These are phyloP conservation scores for Gymnothorax reevesii DNA, from an alignment of 2,797 vertebrate genomes.

Conservation along the genomic window DNA sequence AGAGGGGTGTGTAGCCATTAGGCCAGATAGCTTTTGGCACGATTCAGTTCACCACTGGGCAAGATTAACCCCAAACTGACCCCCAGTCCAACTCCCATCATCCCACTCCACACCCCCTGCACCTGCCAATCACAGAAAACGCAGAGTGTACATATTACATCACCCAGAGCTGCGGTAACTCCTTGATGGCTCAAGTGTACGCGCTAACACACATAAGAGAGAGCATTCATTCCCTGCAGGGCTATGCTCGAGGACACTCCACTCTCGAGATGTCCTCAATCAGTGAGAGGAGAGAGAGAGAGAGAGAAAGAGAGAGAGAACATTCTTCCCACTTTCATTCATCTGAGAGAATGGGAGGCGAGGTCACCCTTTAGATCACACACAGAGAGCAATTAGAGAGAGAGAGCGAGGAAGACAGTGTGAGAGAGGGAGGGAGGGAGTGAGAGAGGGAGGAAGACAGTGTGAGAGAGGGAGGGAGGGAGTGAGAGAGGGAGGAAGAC, in stretches of 20 bases:
- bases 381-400: not conserved
- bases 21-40: slow-evolving; percentile 2
- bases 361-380: not conserved
- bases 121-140: slow-evolving; percentile 46
- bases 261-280: not conserved
- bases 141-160: slow-evolving; percentile 55
- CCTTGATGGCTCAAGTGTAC: too few species aligned
- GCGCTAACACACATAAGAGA: not conserved
- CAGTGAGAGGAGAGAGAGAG: not conserved
- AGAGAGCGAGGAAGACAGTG: not conserved
- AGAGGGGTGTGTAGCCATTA: not conserved
- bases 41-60: slow-evolving; percentile 27
- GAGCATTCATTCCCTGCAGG: not conserved
- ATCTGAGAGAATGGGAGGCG: not conserved
- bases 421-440: not conserved
- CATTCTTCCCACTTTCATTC: not conserved
- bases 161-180: slow-evolving; percentile 38
- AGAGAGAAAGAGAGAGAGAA: not conserved
- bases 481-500: not conserved
- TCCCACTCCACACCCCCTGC: slow-evolving; percentile 19
- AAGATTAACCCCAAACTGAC: not conserved
- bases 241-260: not conserved
- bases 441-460: not conserved
- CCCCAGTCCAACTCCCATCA: not conserved
- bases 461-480: not conserved